Base-by-base conservation (phyloP, 2,797 vertebrate genomes). In the Stomatorhinus walkeri region DNA sequence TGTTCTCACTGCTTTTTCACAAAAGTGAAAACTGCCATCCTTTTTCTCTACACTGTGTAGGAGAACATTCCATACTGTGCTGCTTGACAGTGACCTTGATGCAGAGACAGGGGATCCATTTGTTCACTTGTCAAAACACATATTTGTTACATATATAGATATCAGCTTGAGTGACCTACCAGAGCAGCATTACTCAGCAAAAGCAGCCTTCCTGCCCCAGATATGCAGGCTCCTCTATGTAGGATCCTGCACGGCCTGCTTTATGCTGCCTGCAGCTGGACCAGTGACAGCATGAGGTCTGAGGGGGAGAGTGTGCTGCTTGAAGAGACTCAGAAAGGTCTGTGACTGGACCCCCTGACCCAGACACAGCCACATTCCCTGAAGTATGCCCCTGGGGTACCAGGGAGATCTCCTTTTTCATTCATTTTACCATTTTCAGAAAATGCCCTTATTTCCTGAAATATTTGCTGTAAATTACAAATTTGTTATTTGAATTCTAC, bases 211-310 rank as follows among this genome's bases (percentile, higher is more conserved):
- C 51, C 36, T 61, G 43, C 14, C 52, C 36, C 51, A 24, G 22
- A 61, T 2, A 46, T 85, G 14, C n/a, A 61, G 48, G 76, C 43
- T 40, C 85, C 28, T 32, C 28, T 32, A 32, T 72, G 48, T 32
- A 84, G 89, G 89, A 16, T 87, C 88, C 89, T 85, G 84, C 48
- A 81, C 49, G 40, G 22, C 85, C 8, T 86, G n/a, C 52, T 86
- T 68, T 48, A 64, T 28, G 40, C 40, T 19, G 51, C 49, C 51
- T 85, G 61, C 36, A 51, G 12, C 52, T 87, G 54, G 64, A 88
- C 19, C 22, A 88, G 81, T 32, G 87, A 81, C 89, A 81, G 72
- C 14, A 49, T 24, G 22, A 24, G 22, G 59, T 22, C n/a, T 3
- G n/a, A 61, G 51, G 49, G 64, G 10, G 79, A 86, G 22, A 86